A percentile compares a stretch with the other conserved stretches of the same genome.
These are phyloP conservation scores for Arctia plantaginis DNA, from an alignment of 2,888 invertebrate species.

Conservation along the genomic window DNA sequence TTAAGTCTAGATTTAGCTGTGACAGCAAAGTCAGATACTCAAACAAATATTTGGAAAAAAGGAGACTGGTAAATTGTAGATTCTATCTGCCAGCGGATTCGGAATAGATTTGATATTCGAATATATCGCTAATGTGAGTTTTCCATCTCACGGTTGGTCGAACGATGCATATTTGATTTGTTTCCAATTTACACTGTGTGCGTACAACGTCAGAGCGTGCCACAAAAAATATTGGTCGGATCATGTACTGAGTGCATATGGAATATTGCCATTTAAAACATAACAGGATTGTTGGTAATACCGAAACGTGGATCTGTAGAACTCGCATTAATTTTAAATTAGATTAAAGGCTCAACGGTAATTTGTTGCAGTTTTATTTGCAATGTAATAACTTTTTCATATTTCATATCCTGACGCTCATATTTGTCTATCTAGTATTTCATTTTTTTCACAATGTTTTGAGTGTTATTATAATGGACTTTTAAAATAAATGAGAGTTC, in stretches of 20 bases:
- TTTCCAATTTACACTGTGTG: constrained; percentile 79
- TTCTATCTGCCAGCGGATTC: constrained; percentile 64
- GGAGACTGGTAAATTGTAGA: constrained; percentile 58
- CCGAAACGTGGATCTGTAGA: constrained; percentile 31
- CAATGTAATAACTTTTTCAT: constrained; percentile 26
- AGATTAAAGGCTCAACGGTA: constrained; percentile 50
- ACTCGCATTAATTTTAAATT: constrained; percentile 45
- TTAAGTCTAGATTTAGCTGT: constrained; percentile 36
- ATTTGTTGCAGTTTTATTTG: constrained; percentile 41
- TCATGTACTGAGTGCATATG: constrained; percentile 56
- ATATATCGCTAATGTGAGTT: constrained; percentile 76
- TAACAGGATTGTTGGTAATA: constrained; percentile 20
- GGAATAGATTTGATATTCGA: constrained; percentile 68
- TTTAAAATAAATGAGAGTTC: not conserved
- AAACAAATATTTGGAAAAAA: constrained; percentile 62
- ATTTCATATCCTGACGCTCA: constrained; percentile 28
- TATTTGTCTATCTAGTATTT: constrained; percentile 32
- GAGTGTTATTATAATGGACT: not conserved
- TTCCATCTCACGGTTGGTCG: constrained; percentile 81
- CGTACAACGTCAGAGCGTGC: constrained; percentile 57
- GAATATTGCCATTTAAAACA: constrained; percentile 18
- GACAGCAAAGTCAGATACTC: constrained; percentile 50
- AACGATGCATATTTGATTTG: constrained; percentile 84
- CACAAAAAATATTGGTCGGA: constrained; percentile 68
- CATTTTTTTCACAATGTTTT: not conserved